Conservation (phyloP, 2,113 vertebrate genomes). For the Eleginops maclovinus region DNA sequence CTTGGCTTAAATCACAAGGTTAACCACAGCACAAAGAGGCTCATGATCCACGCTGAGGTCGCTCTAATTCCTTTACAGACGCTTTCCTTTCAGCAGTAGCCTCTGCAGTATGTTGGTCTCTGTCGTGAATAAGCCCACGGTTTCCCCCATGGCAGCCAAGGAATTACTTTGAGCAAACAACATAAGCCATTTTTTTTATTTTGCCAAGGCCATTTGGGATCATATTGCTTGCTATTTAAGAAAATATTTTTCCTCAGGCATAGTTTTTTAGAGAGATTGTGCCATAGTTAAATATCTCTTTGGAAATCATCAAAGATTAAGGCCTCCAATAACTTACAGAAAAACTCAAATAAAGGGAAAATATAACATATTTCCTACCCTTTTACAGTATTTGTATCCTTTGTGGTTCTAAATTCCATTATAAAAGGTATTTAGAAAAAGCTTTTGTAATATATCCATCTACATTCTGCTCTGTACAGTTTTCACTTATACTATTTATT, state of each 20-base stretch:
- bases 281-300: constrained; percentile 40
- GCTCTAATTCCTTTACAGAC: constrained; percentile 7
- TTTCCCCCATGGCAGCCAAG: constrained; percentile 5
- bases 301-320: constrained; percentile 5
- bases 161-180: constrained; percentile 26
- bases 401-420: not conserved
- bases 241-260: constrained; percentile 18
- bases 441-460: not conserved
- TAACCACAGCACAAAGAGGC: constrained; percentile 6
- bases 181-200: not conserved
- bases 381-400: not conserved
- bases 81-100: constrained; percentile 9
- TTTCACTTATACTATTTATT: not conserved
- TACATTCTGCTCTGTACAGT: not conserved
- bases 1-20: constrained; percentile 38
- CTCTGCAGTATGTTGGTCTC: not conserved
- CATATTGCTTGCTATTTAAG: constrained; percentile 11
- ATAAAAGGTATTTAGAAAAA: not conserved
- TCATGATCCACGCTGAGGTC: constrained; percentile 18
- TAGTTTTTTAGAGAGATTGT: too few relatives aligned
- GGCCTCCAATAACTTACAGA: not conserved
- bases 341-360: not conserved
- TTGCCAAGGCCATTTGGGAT: constrained; percentile 10
- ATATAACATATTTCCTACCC: not conserved
- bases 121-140: constrained; percentile 9